These are phyloP conservation scores for Atrichornis clamosus DNA, from an alignment of 2,113 vertebrate species.

Conservation along the genomic window DNA sequence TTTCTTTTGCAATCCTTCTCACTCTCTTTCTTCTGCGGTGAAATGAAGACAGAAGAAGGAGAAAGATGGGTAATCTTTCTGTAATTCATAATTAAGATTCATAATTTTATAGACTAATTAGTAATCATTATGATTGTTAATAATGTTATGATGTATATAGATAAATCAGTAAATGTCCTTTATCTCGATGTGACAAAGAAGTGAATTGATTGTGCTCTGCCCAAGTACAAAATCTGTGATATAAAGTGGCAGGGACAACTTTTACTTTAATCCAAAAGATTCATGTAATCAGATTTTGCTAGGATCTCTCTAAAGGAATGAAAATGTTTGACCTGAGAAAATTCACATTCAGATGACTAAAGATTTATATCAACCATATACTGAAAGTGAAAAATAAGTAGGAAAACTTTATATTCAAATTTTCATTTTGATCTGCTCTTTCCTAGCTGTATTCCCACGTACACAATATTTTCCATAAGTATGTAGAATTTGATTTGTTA, in stretches of 20 bases:
- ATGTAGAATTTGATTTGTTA: not conserved
- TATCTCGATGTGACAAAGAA: not conserved
- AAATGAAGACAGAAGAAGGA: slow-evolving; percentile 82
- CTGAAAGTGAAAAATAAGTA: not conserved
- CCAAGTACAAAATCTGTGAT: not conserved
- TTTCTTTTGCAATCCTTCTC: slow-evolving; percentile 39
- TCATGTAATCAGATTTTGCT: not conserved
- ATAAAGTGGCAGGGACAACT: not conserved
- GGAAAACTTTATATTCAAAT: not conserved
- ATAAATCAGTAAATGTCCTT: not conserved
- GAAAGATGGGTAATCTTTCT: slow-evolving; percentile 81
- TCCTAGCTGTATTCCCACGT: not conserved
- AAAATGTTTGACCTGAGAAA: not conserved
- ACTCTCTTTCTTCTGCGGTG: not conserved
- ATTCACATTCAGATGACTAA: not conserved
- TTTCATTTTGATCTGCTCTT: not conserved
- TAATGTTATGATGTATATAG: not conserved
- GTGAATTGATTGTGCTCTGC: not conserved
- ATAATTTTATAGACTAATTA: not conserved
- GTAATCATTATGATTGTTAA: not conserved
- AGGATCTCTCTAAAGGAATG: not conserved
- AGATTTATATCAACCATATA: not conserved
- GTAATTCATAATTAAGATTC: not conserved
- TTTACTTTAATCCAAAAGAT: not conserved
- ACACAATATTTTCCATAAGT: not conserved